Percentiles rank a stretch among this genome's conserved stretches.
Conservation (phyloP, 53 echinoderm and acorn worm genomes). For the Echinometra lucunter region DNA sequence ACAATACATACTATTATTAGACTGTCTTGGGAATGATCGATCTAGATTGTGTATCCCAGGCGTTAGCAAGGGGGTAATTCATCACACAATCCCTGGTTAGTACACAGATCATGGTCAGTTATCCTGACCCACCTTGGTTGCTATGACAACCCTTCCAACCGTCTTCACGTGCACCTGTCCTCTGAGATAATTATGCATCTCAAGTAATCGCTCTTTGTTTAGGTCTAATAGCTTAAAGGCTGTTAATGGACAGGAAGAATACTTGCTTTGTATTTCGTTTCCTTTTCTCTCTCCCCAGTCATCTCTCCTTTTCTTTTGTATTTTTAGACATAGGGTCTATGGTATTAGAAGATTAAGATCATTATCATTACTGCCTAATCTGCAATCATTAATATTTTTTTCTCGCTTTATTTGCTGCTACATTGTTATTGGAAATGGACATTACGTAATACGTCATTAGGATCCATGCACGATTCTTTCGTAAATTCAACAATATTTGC, state of each 20-base stretch:
- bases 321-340: too few relatives aligned
- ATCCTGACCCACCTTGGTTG: constrained; percentile 17
- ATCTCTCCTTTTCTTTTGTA: too few relatives aligned
- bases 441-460: neutral
- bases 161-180: constrained; percentile 36
- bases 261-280: neutral
- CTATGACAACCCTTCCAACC: constrained; percentile 16
- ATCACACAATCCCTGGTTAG: neutral
- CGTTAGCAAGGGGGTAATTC: neutral
- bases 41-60: neutral
- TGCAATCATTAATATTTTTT: neutral
- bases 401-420: neutral
- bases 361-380: neutral
- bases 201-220: neutral
- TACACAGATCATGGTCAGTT: neutral
- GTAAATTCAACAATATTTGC: neutral
- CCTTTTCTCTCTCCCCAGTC: too few relatives aligned
- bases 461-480: neutral
- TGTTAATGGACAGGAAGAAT: neutral
- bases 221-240: neutral
- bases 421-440: neutral
- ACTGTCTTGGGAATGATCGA: neutral
- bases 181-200: constrained; percentile 25
- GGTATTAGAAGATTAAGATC: too few relatives aligned
- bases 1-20: neutral